Evolutionary conservation across 2,797 vertebrate species (phyloP), one percentile per base, ranked within the genome.

Genomic region (Diplodus puntazzo): DNA sequence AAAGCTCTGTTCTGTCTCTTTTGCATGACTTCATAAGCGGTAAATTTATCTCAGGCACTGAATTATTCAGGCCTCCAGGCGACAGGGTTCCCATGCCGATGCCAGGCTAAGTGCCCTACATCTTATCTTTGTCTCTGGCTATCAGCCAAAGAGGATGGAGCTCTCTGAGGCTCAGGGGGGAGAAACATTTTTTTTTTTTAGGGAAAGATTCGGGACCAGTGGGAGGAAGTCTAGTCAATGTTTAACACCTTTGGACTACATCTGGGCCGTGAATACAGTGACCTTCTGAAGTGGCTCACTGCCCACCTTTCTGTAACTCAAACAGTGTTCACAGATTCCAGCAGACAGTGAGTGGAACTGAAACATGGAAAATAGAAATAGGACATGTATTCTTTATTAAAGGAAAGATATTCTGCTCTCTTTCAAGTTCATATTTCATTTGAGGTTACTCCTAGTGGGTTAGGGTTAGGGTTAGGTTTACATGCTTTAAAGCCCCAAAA

Each of bases 21-120:
- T 75, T 73, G 71, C 77, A 27, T 60, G 77, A 79, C 73, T 88
- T 87, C 78, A 83, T 73, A 69, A 77, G 89, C 68, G 55, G 83
- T 89, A 75, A 79, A 91, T 88, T 83, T 91, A 89, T 91, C 90
- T 80, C 58, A 5, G 85, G 39, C 34, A 0, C 75, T 91, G 88
- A 92, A 92, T 91, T 89, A 91, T 91, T 90, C 85, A 90, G 84
- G 86, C 85, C 84, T 83, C 63, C 30, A 18, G 85, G 85, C 73
- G 76, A 81, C 81, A 80, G 65, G 60, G 70, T 80, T 88, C 87
- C 82, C 88, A 77, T 73, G 81, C 69, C 46, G 69, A 82, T 77
- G 78, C 82, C 79, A 46, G 75, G 77, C 79, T 82, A 80, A 82
- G 82, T 77, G 85, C 64, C 81, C 79, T 23, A 68, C 88, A 67